Percentiles rank a stretch among this genome's conserved stretches.
phyloP scores from a whole-genome alignment of 2,113 vertebrate species.

The Ameiurus melas region DNA sequence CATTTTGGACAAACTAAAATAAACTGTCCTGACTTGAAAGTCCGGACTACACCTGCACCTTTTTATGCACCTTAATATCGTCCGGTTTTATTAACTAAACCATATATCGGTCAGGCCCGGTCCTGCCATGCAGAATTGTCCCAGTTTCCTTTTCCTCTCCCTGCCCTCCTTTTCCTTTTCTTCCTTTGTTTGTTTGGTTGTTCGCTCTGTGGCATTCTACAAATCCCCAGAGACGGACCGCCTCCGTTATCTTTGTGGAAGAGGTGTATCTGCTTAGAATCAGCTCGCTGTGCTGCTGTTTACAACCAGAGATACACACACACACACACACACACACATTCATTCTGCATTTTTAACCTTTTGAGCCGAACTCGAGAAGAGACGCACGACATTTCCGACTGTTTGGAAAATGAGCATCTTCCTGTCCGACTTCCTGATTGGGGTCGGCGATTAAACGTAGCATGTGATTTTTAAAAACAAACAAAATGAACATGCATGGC shows the following conservation, averaged over 20 bases:
- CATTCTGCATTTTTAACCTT: neutral
- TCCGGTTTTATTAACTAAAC: neutral
- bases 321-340: neutral
- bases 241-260: conserved; percentile 44
- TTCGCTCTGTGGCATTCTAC: conserved; percentile 39
- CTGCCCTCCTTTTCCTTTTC: neutral
- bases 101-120: too few species aligned
- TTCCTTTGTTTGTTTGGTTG: conserved; percentile 33
- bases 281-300: conserved; percentile 39
- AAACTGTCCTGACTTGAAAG: too few species aligned
- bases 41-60: neutral
- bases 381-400: neutral
- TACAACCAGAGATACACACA: neutral
- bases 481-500: neutral
- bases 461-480: conserved; percentile 18
- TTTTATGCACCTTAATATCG: neutral
- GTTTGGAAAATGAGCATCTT: conserved; percentile 36
- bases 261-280: conserved; percentile 44
- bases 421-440: conserved; percentile 45
- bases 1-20: too few species aligned
- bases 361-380: neutral
- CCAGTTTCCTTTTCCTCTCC: conserved; percentile 6
- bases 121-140: neutral
- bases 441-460: conserved; percentile 13
- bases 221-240: conserved; percentile 39